Base-by-base conservation (phyloP, 2,888 invertebrate genomes). In the Vandiemenella viatica region DNA sequence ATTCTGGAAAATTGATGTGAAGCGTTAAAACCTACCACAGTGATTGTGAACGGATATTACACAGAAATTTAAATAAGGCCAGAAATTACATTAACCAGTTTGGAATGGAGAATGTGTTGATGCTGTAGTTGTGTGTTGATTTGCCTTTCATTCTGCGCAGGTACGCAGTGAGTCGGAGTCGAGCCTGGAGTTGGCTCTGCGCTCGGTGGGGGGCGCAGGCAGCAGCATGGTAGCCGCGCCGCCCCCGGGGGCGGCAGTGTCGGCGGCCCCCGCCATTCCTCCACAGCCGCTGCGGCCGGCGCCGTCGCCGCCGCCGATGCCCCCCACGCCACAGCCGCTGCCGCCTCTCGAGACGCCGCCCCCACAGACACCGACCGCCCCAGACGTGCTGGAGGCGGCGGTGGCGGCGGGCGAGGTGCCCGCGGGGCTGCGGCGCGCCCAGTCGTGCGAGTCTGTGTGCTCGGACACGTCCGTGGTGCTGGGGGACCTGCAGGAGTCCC, bases 391-490 rank as follows among this genome's bases (percentile, higher is more conserved):
- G 59, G 60, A 57, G 55, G 58, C 59, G 62, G 61, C 62, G 63
- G 32, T 19, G 8, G 38, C 15, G 37, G 15, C 37, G 13, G 43
- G 41, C 6, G 50, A 50, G 4, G 47, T 37, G 16, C 42, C 41
- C 5, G 60, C 68, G 1, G 63, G 63, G 26, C 66, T 81, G 49
- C 72, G 76, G 56, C 66, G 83, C 52, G 85, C 84, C 1, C 71
- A 83, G 57, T 84, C 84, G 19, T 86, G 83, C 62, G 86, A 86
- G 59, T 85, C 84, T 44, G 80, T 87, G 19, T 82, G 79, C 58
- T 85, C 85, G 1, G 85, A 86, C 58, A 82, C 83, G 1, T 83
- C 83, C 1, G 78, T 84, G 1, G 73, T 76, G 18, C 69, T 82
- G 20, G 77, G 76, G 44, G 80, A 83, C 60, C 69, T 83, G 42